These are phyloP conservation scores for Gephyroberyx darwinii DNA, from an alignment of 2,797 vertebrate species.

Conservation along the genomic window DNA sequence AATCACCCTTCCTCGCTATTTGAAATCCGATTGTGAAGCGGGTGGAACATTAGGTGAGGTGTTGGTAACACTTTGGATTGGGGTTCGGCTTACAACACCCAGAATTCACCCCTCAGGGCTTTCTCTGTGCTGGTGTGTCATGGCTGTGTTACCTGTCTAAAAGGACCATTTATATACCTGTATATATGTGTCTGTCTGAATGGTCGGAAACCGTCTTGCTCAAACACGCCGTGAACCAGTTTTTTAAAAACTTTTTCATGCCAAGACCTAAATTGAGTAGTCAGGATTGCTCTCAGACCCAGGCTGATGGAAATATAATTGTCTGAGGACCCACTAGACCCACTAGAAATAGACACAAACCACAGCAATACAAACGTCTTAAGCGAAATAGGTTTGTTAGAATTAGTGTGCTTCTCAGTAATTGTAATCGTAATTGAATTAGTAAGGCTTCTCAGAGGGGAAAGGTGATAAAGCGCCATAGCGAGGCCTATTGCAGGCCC, in stretches of 20 bases:
- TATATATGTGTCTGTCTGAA: conserved; percentile 63
- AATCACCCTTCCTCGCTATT: conserved; percentile 14
- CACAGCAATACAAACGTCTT: background rate
- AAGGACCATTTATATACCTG: conserved; percentile 50
- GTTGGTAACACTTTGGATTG: conserved; percentile 76
- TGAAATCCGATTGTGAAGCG: conserved; percentile 29
- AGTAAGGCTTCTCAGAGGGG: background rate
- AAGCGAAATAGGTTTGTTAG: background rate
- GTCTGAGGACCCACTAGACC: background rate
- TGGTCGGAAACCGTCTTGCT: background rate
- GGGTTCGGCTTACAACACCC: conserved; percentile 53
- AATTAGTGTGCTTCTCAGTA: background rate
- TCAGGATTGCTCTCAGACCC: background rate
- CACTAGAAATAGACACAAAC: background rate
- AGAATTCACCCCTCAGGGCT: conserved; percentile 78
- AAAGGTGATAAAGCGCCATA: conserved; percentile 4
- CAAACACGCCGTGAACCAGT: too few species aligned
- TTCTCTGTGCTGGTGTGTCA: conserved; percentile 66
- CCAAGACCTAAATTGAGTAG: background rate
- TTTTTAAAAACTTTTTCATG: background rate
- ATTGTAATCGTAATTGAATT: too few species aligned
- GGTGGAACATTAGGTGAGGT: conserved; percentile 38
- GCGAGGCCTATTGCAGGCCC: conserved; percentile 12
- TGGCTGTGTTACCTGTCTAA: conserved; percentile 61
- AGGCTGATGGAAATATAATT: background rate